A percentile compares a stretch with the other conserved stretches of the same genome.
Evolutionary conservation across 2,888 invertebrate genomes (phyloP).

Genomic region (Ditula angustiorana): DNA sequence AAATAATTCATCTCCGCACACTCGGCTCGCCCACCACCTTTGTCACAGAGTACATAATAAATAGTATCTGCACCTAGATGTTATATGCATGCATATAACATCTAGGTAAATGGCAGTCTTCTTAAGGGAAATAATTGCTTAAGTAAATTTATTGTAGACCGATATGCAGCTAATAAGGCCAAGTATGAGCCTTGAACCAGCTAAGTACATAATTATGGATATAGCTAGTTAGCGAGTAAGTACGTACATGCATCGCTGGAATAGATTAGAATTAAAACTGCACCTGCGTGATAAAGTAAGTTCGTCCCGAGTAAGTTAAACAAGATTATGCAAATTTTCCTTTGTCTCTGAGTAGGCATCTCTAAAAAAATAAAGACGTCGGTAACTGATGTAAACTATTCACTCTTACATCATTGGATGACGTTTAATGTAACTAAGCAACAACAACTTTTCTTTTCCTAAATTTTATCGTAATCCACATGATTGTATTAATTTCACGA

Average conservation of each 20-base stretch:
- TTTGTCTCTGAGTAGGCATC: conserved; percentile 1
- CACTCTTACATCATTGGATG: background rate
- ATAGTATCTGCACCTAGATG: no score
- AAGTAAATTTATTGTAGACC: no score
- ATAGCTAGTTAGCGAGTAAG: background rate
- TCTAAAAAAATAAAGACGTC: background rate
- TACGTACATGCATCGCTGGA: background rate
- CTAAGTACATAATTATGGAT: background rate
- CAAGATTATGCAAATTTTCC: conserved; percentile 5
- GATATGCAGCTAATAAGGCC: conserved; percentile 7
- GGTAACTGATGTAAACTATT: background rate
- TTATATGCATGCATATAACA: no score
- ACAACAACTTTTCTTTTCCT: background rate
- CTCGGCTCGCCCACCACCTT: background rate
- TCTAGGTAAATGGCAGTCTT: no score
- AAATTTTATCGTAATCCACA: background rate
- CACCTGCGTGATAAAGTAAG: conserved; percentile 13
- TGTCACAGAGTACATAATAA: background rate
- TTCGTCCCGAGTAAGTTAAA: background rate
- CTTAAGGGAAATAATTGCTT: no score
- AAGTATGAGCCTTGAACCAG: background rate
- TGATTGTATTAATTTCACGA: background rate
- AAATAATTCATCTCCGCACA: background rate
- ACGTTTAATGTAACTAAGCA: background rate
- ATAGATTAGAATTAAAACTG: background rate